phyloP scores from a whole-genome alignment of 2,888 invertebrate genomes.

The Rhyacophila evoluta region DNA sequence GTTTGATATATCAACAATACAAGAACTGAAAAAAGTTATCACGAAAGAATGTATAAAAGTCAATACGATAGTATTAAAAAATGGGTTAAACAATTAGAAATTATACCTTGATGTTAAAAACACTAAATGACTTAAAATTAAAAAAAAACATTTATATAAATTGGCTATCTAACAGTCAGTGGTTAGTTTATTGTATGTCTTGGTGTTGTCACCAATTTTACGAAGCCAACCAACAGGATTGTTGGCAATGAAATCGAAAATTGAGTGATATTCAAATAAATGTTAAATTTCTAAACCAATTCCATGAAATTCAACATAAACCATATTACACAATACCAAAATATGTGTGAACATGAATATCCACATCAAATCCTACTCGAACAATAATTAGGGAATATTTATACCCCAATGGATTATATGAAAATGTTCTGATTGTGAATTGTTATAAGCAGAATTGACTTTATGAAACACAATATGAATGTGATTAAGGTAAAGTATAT shows the following conservation, averaged over 20 bases:
- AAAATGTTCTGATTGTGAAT: not conserved
- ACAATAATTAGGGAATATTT: constrained; percentile 1
- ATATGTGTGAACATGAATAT: not conserved
- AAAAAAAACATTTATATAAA: too few relatives aligned
- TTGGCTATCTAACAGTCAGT: too few relatives aligned
- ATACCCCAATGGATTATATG: not conserved
- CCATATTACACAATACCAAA: not conserved
- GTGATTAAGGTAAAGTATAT: too few relatives aligned
- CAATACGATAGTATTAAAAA: too few relatives aligned
- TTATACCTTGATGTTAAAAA: too few relatives aligned
- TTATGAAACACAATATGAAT: not conserved
- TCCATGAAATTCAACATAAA: not conserved
- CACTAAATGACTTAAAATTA: too few relatives aligned
- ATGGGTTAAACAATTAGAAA: too few relatives aligned
- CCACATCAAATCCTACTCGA: not conserved
- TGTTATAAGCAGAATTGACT: not conserved
- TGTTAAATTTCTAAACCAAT: not conserved
- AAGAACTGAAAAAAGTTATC: too few relatives aligned
- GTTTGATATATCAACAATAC: too few relatives aligned
- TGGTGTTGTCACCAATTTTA: not conserved
- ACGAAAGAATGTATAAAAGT: too few relatives aligned
- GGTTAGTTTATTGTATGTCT: too few relatives aligned
- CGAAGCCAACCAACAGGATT: not conserved
- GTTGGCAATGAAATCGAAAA: not conserved
- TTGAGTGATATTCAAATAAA: not conserved